Evolutionary conservation across 2,888 invertebrate species (phyloP).

Genomic region (Cyaniris semiargus): DNA sequence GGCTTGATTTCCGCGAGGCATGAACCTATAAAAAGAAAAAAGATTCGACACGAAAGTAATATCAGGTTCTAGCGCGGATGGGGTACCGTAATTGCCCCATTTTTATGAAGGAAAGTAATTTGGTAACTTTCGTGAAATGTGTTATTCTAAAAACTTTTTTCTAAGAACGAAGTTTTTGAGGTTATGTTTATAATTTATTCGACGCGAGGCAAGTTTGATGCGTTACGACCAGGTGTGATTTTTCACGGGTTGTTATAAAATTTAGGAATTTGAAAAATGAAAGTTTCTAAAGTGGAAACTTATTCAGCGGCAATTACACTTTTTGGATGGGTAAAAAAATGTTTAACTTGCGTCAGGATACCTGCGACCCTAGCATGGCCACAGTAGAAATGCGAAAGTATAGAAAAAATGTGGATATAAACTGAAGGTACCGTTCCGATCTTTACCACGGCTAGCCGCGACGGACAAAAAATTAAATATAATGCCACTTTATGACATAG

Average conservation of each 20-base stretch:
- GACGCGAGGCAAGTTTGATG: background rate
- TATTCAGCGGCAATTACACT: too few relatives aligned
- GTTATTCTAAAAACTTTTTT: slow-evolving; percentile 17
- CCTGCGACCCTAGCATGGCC: too few relatives aligned
- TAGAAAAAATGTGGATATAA: too few relatives aligned
- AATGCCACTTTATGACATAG: too few relatives aligned
- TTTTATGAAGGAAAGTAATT: slow-evolving; percentile 27
- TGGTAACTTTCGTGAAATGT: slow-evolving; percentile 29
- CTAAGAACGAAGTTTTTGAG: slow-evolving; percentile 6
- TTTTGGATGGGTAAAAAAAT: too few relatives aligned
- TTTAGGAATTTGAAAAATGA: background rate
- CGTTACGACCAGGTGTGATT: background rate
- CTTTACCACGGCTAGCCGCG: too few relatives aligned
- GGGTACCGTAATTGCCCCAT: slow-evolving; percentile 21
- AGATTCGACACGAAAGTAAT: slow-evolving; percentile 29
- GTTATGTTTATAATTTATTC: slow-evolving; percentile 28
- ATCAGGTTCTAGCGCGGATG: slow-evolving; percentile 13
- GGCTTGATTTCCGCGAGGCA: background rate
- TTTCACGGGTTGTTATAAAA: background rate
- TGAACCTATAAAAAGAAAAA: slow-evolving; percentile 2
- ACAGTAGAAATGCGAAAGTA: too few relatives aligned
- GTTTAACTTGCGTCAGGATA: too few relatives aligned
- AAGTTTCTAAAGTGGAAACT: too few relatives aligned
- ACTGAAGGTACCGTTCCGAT: too few relatives aligned
- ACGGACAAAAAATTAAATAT: too few relatives aligned